phyloP scores from a whole-genome alignment of 2,113 vertebrate genomes.

The Typhlomys cinereus region DNA sequence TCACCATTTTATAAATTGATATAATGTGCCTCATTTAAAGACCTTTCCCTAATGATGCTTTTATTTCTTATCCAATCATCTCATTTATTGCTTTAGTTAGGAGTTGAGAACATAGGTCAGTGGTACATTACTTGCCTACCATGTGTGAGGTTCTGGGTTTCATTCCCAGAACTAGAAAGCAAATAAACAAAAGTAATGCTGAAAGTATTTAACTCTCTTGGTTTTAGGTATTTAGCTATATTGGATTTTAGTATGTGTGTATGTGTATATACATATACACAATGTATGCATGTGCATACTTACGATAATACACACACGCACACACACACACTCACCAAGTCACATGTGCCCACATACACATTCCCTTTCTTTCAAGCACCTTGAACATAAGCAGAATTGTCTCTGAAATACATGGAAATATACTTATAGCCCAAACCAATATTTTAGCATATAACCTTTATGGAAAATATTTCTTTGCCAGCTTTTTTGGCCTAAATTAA shows the following conservation, averaged over 20 bases:
- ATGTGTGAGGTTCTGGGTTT: neutral
- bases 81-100: neutral
- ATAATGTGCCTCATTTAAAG: neutral
- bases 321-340: neutral
- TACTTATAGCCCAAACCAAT: neutral
- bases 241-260: neutral
- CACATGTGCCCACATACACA: neutral
- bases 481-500: slow-evolving; percentile 27
- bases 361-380: neutral
- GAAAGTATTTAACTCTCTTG: slow-evolving; percentile 1
- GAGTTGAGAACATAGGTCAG: neutral
- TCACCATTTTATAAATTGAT: neutral
- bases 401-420: slow-evolving; percentile 15
- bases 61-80: neutral
- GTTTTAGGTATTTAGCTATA: neutral
- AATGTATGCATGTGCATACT: too few relatives aligned
- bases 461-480: slow-evolving; percentile 27
- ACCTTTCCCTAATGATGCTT: neutral
- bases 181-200: neutral
- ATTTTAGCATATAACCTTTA: neutral
- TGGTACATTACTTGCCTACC: neutral
- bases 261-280: neutral
- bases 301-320: too few relatives aligned
- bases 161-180: neutral
- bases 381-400: slow-evolving; percentile 2